phyloP scores from a whole-genome alignment of 2,888 invertebrate species.

The Ptychoptera contaminata region DNA sequence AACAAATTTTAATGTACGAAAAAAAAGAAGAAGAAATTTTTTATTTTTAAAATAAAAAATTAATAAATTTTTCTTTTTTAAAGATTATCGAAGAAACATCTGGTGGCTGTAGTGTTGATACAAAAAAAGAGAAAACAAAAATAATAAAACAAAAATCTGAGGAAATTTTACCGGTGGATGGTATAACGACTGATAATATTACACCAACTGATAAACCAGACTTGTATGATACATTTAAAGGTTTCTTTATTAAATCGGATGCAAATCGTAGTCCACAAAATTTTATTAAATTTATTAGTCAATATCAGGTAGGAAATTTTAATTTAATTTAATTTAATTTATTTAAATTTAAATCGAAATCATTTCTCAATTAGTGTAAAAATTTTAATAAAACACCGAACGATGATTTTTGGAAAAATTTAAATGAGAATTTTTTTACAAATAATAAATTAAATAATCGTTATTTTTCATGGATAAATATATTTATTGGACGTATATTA shows the following conservation, averaged over 20 bases:
- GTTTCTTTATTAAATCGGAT: conserved; percentile 23
- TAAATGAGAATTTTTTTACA: conserved; percentile 14
- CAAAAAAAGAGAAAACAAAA: background rate
- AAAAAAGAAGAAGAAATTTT: too few relatives aligned
- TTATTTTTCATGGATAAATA: conserved; percentile 21
- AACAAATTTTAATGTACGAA: too few relatives aligned
- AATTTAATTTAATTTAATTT: too few relatives aligned
- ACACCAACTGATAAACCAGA: conserved; percentile 10
- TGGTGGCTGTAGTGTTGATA: background rate
- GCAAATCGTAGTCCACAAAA: conserved; percentile 24
- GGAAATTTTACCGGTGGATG: too few relatives aligned
- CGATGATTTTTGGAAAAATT: conserved; percentile 29
- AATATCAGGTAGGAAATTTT: conserved; percentile 23
- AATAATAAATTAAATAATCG: too few relatives aligned
- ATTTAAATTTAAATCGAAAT: too few relatives aligned
- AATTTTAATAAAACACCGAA: conserved; percentile 19
- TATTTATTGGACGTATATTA: conserved; percentile 25
- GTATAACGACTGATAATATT: background rate
- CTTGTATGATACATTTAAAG: conserved; percentile 17
- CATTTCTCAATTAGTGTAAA: too few relatives aligned
- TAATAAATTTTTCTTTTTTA: too few relatives aligned
- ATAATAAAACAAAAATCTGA: background rate
- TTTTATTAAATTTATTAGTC: conserved; percentile 27
- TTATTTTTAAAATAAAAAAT: too few relatives aligned
- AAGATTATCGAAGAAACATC: too few relatives aligned